Evolutionary conservation across 2,888 invertebrate genomes (phyloP).

Genomic region (Conus canariensis): DNA sequence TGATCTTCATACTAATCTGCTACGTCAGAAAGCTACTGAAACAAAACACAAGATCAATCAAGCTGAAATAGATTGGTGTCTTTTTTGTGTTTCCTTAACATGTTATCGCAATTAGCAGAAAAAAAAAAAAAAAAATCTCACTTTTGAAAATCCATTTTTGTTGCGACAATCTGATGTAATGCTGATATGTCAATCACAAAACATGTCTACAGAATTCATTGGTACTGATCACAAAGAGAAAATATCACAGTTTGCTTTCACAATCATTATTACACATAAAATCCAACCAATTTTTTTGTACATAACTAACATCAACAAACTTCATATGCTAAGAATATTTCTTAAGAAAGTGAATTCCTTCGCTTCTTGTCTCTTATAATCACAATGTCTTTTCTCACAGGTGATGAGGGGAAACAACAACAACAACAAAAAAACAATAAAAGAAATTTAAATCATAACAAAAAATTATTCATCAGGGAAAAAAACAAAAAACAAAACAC

Average conservation of each 20-base stretch:
- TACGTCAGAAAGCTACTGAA: too few species aligned
- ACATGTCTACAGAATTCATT: not conserved
- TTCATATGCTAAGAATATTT: not conserved
- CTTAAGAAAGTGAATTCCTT: not conserved
- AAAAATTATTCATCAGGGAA: not conserved
- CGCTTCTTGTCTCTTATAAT: not conserved
- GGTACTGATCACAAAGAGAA: not conserved
- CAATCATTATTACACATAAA: not conserved
- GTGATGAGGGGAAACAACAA: not conserved
- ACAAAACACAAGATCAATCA: too few species aligned
- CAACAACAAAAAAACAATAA: not conserved
- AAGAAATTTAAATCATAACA: not conserved
- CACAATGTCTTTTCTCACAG: not conserved
- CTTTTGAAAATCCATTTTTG: not conserved
- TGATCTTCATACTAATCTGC: too few species aligned
- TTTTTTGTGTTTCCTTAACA: too few species aligned
- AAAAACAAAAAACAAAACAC: not conserved
- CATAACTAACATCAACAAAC: not conserved
- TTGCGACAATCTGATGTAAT: not conserved
- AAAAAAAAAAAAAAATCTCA: too few species aligned
- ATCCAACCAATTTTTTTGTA: not conserved
- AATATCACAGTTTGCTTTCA: conserved; percentile 23
- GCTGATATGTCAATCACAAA: not conserved
- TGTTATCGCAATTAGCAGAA: too few species aligned
- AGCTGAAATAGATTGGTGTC: too few species aligned